Percentiles rank a stretch among this genome's conserved stretches.
Evolutionary conservation across 2,113 vertebrate genomes (phyloP).

Genomic region (Dasypus novemcinctus): DNA sequence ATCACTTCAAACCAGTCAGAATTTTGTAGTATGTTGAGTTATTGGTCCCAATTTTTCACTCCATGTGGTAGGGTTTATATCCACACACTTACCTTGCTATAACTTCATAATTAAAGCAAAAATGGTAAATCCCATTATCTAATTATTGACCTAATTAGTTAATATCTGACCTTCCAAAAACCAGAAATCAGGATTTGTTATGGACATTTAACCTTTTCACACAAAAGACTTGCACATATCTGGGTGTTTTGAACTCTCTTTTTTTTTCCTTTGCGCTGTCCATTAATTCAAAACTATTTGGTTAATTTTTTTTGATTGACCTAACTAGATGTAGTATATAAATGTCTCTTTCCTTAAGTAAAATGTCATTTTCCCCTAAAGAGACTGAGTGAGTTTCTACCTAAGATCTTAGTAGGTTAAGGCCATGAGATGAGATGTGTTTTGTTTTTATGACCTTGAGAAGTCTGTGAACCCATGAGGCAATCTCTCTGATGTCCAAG

Average conservation of each 20-base stretch:
- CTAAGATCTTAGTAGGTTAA: neutral
- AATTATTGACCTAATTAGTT: neutral
- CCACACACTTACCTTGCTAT: neutral
- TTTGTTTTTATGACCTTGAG: neutral
- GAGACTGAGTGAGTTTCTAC: neutral
- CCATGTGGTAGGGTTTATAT: neutral
- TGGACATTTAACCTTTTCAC: neutral
- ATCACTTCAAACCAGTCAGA: neutral
- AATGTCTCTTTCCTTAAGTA: neutral
- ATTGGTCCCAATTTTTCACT: neutral
- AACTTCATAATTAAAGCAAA: neutral
- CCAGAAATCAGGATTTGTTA: neutral
- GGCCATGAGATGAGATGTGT: neutral
- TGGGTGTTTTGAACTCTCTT: neutral
- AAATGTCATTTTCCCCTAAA: neutral
- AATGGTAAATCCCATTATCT: neutral
- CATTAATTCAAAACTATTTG: neutral
- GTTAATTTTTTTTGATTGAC: neutral
- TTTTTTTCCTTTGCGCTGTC: no score
- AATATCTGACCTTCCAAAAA: neutral
- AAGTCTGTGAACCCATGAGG: neutral
- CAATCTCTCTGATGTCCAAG: neutral
- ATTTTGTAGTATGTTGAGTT: neutral
- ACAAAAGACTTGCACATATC: neutral
- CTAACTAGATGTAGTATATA: neutral